Percentiles rank a stretch among this genome's conserved stretches.
Conservation (phyloP, 1,140 invertebrate genomes). For the Leptopilina clavipes region DNA sequence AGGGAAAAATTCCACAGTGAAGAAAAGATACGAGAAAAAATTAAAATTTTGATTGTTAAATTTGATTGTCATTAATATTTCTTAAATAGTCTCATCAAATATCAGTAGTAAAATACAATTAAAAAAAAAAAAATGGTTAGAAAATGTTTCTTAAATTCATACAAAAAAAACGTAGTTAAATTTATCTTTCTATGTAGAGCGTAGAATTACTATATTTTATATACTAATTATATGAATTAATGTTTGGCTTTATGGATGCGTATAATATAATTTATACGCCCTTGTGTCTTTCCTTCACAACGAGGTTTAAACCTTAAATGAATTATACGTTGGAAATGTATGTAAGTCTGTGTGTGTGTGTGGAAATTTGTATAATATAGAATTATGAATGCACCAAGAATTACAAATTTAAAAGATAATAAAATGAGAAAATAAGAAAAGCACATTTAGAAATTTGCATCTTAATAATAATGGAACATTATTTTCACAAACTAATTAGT, state of each 20-base stretch:
- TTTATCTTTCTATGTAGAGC: too few relatives aligned
- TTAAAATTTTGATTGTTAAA: too few relatives aligned
- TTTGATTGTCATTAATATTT: too few relatives aligned
- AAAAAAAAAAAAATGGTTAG: too few relatives aligned
- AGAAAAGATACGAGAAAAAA: background rate
- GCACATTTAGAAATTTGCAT: too few relatives aligned
- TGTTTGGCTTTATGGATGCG: conserved; percentile 5
- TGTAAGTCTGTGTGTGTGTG: background rate
- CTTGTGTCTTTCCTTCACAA: background rate
- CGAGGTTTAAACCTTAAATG: conserved; percentile 4
- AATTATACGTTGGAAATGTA: background rate
- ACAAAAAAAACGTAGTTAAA: too few relatives aligned
- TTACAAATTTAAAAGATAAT: background rate
- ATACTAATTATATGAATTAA: background rate
- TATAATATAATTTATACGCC: background rate
- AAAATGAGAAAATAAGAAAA: background rate
- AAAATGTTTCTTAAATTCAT: too few relatives aligned
- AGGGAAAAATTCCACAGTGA: background rate
- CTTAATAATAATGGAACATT: too few relatives aligned
- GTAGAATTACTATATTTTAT: background rate
- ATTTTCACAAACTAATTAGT: too few relatives aligned
- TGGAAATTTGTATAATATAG: background rate
- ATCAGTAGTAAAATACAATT: too few relatives aligned
- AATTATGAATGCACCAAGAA: background rate
- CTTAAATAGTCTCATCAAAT: too few relatives aligned